Conservation (phyloP, 2,113 vertebrate genomes). For the Axis porcinus region DNA sequence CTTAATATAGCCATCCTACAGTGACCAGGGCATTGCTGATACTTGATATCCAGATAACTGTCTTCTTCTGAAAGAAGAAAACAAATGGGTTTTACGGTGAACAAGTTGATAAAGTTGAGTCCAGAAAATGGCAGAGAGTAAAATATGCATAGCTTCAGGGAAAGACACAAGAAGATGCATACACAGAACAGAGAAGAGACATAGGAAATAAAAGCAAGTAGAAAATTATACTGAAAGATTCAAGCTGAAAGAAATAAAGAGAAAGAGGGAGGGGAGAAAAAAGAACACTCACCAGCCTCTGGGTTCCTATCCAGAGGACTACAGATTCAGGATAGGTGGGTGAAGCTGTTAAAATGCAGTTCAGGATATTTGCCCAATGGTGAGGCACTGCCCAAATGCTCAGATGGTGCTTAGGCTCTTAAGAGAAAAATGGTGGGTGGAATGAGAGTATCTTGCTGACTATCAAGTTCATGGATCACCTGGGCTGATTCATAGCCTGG, state of each 20-base stretch:
- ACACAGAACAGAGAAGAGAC: not conserved
- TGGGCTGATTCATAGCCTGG: not conserved
- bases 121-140: not conserved
- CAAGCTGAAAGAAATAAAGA: not conserved
- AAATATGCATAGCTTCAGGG: not conserved
- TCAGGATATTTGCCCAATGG: not conserved
- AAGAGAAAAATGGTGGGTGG: not conserved
- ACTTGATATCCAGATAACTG: not conserved
- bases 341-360: not conserved
- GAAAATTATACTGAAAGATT: not conserved
- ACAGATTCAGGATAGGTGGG: not conserved
- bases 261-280: too few species aligned
- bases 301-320: not conserved
- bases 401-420: not conserved
- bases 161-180: not conserved
- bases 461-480: not conserved
- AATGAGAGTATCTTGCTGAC: not conserved
- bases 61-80: not conserved
- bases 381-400: not conserved
- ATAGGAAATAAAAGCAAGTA: not conserved
- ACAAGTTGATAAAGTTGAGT: not conserved
- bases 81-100: not conserved
- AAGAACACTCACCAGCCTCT: not conserved
- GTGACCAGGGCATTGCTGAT: not conserved
- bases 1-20: not conserved